Base-by-base conservation (phyloP, 2,888 invertebrate species). In the Conus canariensis region DNA sequence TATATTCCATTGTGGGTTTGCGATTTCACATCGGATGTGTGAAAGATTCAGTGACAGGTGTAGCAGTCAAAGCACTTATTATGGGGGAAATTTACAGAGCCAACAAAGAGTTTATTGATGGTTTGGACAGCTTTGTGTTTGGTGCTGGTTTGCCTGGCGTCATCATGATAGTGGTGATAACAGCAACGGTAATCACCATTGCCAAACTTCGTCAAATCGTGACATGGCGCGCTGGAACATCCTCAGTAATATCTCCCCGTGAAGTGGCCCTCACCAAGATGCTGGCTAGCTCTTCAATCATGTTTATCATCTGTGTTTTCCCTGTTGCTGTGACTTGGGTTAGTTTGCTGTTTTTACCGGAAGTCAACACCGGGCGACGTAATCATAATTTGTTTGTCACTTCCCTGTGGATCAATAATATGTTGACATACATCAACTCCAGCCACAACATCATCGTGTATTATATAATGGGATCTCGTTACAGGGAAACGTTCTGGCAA, bases 211-310 rank as follows among this genome's bases (percentile, higher is more conserved):
- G 80, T 30, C 80, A 80, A 10, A 45, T 80, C 30, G 80, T 30
- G 14, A 80, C 80, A 45, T 80, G 80, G 80, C 80, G 80, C 45
- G 16, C 30, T 30, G 80, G 16, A 80, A 9, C 80, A 8, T 88
- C 88, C 5, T 74, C 88, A 5, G 56, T 64, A 4, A 0, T 67
- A 30, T 86, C 86, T 64, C 64, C 67, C 30, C 64, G 16, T 45
- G 86, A 86, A 64, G 30, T 86, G 67, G 86, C 86, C 58, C 86
- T 86, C 56, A 86, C 86, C 16, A 86, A 86, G 67, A 86, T 86
- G 86, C 25, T 86, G 60, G 58, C 64, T 4, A 25, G 67, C 64
- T 16, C 22, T 2, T 59, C 86, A 2, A 25, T 64, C 45, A 45
- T 64, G 64, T 86, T 86, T 64, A 86, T 86, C 25, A 25, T 86